Conservation (phyloP, 1,140 invertebrate genomes). For the Potamilus streckersoni region DNA sequence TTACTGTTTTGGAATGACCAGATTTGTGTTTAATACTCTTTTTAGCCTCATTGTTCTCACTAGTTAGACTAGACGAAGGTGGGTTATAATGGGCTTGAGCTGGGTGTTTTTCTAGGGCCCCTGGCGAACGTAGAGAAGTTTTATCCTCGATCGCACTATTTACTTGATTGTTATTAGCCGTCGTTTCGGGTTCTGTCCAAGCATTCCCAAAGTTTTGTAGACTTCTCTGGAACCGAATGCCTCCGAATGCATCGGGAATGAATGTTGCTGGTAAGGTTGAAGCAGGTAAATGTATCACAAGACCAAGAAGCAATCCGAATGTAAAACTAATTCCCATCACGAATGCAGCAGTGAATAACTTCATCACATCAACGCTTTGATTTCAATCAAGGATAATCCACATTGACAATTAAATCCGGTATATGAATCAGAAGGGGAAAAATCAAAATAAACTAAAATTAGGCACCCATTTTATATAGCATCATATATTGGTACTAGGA, state of each 20-base stretch:
- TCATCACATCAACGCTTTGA: slow-evolving; percentile 25
- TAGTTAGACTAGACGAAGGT: neutral
- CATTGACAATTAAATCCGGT: too few relatives aligned
- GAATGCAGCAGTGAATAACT: slow-evolving; percentile 39
- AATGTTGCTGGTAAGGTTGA: slow-evolving; percentile 34
- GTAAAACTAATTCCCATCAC: slow-evolving; percentile 62
- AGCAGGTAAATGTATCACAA: slow-evolving; percentile 58
- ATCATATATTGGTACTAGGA: too few relatives aligned
- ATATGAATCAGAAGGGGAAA: too few relatives aligned
- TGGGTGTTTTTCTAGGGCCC: slow-evolving; percentile 12
- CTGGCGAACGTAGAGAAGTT: slow-evolving; percentile 1
- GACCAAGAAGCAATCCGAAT: slow-evolving; percentile 56
- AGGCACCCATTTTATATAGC: too few relatives aligned
- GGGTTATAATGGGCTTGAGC: slow-evolving; percentile 8
- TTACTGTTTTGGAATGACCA: too few relatives aligned
- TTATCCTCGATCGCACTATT: slow-evolving; percentile 3
- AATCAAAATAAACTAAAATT: too few relatives aligned
- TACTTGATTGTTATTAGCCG: neutral
- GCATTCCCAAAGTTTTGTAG: slow-evolving; percentile 1
- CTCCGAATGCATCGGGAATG: neutral
- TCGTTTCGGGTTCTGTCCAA: neutral
- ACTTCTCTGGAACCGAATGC: neutral
- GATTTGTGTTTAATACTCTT: too few relatives aligned
- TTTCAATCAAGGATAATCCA: too few relatives aligned
- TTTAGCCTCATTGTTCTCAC: too few relatives aligned